A percentile compares a stretch with the other conserved stretches of the same genome.
These are phyloP conservation scores for Hydrolagus colliei DNA, from an alignment of 2,797 vertebrate species.

Conservation along the genomic window DNA sequence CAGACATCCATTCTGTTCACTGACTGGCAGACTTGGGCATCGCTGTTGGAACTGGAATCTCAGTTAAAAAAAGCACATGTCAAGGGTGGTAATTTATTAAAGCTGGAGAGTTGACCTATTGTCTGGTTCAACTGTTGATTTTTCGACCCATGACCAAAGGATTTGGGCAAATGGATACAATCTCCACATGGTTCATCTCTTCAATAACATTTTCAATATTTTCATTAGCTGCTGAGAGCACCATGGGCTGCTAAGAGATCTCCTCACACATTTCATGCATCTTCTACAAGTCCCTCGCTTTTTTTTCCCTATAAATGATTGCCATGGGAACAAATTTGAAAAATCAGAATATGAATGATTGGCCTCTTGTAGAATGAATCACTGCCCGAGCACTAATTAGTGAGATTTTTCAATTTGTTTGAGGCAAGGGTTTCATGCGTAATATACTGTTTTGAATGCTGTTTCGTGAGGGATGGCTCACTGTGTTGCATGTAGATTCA, in stretches of 20 bases:
- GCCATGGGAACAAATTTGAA: background rate
- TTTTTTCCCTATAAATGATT: background rate
- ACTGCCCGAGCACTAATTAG: background rate
- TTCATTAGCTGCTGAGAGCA: background rate
- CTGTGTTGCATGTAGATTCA: background rate
- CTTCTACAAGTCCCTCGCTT: background rate
- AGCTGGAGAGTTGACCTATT: background rate
- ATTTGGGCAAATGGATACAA: slow-evolving; percentile 18
- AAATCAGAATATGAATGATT: background rate
- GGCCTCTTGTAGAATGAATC: background rate
- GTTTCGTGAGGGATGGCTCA: background rate
- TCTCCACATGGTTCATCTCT: background rate
- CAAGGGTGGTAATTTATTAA: background rate
- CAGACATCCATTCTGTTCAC: background rate
- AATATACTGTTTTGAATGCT: background rate
- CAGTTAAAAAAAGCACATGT: background rate
- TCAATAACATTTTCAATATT: slow-evolving; percentile 9
- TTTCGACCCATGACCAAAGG: background rate
- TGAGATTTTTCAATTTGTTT: background rate
- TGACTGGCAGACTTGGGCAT: background rate
- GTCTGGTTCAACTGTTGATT: background rate
- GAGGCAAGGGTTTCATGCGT: background rate
- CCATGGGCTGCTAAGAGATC: background rate
- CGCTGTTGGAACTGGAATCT: background rate
- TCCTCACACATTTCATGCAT: background rate